A percentile compares a stretch with the other conserved stretches of the same genome.
Evolutionary conservation across 2,797 vertebrate species (phyloP).

Genomic region (Rhynchotus rufescens): DNA sequence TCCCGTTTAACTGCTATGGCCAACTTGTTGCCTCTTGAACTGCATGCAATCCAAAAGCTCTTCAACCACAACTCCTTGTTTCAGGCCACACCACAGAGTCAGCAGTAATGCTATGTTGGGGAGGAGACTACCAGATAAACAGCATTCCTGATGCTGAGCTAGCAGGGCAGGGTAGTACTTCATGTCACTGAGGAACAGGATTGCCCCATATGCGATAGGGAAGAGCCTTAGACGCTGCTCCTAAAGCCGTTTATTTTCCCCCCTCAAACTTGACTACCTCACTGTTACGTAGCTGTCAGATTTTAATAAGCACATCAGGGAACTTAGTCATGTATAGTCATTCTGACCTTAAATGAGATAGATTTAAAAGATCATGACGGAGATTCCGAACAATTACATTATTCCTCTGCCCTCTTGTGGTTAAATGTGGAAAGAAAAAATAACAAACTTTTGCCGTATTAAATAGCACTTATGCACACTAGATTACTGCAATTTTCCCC

Average conservation of each 20-base stretch:
- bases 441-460: neutral
- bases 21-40: neutral
- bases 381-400: neutral
- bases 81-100: neutral
- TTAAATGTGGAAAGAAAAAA: neutral
- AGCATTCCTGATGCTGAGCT: neutral
- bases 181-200: neutral
- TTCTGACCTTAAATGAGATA: neutral
- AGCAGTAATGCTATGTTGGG: neutral
- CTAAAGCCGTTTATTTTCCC: neutral
- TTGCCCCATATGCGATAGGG: neutral
- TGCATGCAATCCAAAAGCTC: neutral
- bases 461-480: neutral
- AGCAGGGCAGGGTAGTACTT: neutral
- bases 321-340: neutral
- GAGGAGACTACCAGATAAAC: neutral
- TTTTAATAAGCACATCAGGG: neutral
- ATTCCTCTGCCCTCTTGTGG: constrained; percentile 64
- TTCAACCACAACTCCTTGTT: accelerated
- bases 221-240: neutral
- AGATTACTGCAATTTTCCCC: neutral
- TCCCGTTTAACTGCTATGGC: neutral
- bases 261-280: neutral
- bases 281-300: neutral
- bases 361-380: neutral